phyloP scores from a whole-genome alignment of 2,113 vertebrate genomes.

The Salvelinus alpinus region DNA sequence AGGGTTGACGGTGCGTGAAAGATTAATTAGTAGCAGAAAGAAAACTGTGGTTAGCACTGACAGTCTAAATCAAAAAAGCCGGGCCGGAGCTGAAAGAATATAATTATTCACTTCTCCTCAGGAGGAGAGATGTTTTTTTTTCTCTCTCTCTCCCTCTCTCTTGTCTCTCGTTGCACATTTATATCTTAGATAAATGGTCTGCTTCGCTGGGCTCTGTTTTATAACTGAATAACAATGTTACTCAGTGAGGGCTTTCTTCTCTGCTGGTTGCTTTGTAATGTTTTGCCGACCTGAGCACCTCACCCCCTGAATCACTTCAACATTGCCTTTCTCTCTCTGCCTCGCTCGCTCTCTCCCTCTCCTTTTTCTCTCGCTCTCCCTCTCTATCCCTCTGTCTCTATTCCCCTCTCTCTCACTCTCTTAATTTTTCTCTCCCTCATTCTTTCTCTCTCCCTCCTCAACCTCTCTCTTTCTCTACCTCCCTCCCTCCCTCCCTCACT shows the following conservation, averaged over 20 bases:
- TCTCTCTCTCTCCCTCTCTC: too few species aligned
- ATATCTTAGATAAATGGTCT: not conserved
- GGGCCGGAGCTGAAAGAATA: not conserved
- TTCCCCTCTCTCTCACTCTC: too few species aligned
- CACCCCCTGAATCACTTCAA: too few species aligned
- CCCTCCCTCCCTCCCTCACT: slow-evolving; percentile 12
- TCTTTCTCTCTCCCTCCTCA: too few species aligned
- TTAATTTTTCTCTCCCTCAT: too few species aligned
- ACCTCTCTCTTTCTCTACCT: too few species aligned
- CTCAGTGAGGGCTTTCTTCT: not conserved
- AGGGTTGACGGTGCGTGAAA: not conserved
- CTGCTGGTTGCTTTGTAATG: not conserved
- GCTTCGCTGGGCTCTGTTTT: slow-evolving; percentile 9
- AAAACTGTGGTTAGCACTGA: not conserved
- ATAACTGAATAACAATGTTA: slow-evolving; percentile 1
- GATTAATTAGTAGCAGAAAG: not conserved
- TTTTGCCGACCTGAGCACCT: slow-evolving; percentile 31
- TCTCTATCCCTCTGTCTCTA: too few species aligned
- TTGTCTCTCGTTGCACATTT: not conserved
- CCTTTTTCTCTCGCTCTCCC: too few species aligned
- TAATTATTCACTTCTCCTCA: not conserved
- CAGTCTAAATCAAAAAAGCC: not conserved
- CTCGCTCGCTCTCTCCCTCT: not conserved
- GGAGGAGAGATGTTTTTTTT: not conserved
- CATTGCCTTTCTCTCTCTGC: not conserved